Evolutionary conservation across 2,888 invertebrate genomes (phyloP), one percentile per base, ranked within the genome.

Genomic region (Latheticus oryzae): DNA sequence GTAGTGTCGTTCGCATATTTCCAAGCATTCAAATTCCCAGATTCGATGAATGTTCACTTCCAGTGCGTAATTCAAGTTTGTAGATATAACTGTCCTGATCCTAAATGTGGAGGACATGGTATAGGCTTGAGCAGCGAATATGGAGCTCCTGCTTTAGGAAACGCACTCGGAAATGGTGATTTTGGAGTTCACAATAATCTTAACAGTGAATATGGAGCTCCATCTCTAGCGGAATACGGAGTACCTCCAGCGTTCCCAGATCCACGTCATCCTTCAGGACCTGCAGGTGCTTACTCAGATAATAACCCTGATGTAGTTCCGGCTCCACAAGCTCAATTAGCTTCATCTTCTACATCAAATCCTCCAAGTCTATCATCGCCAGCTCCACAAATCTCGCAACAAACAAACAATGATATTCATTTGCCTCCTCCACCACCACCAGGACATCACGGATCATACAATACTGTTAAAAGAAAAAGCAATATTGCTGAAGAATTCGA

Each of bases 1-100:
- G 95, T 95, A 2, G 94, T 95, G 8, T 94, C 94, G 45, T 95
- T 95, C 75, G 95, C 95, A 7, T 94, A 95, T 81, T 95, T 95
- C 90, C 95, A 95, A 81, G 95, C 95, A 3, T 95, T 95, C 82
- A 95, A 95, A 79, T 95, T 95, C 87, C 95, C 95, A 1, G 95
- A 95, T 77, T 94, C 94, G 5, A 95, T 95, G 95, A 95, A 95
- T 76, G 95, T 95, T 1, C 95, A 95, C 84, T 95, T 95, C 89
- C 95, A 95, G 78, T 95, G 95, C 76, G 94, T 95, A 30, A 95
- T 95, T 68, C 95, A 95, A 82, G 95, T 95, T 2, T 95, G 95
- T 73, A 85, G 95, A 68, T 93, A 93, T 78, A 93, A 95, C 75
- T 95, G 95, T 69, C 95, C 95, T 1, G 94, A 95, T 74, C 94